These are phyloP conservation scores for Leptopilina boulardi DNA, from an alignment of 1,140 invertebrate species.

Conservation along the genomic window DNA sequence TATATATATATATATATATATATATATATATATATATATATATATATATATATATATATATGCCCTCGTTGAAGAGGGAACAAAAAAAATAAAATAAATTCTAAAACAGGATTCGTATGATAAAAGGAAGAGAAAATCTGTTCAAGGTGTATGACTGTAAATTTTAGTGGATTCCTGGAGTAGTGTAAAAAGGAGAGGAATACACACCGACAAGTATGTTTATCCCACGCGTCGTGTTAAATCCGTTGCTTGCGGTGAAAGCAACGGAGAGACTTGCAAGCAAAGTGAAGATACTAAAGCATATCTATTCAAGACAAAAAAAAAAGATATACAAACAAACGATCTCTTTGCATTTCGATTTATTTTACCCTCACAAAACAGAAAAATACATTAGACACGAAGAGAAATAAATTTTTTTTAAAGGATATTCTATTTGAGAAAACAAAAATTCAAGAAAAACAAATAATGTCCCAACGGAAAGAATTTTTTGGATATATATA, in stretches of 20 bases:
- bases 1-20: too few species aligned
- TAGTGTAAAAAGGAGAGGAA: slow-evolving; percentile 44
- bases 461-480: too few species aligned
- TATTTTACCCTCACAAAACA: not conserved
- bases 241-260: slow-evolving; percentile 51
- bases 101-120: not conserved
- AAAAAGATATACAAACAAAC: not conserved
- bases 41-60: too few species aligned
- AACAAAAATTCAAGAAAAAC: too few species aligned
- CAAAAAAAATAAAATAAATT: too few species aligned
- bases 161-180: slow-evolving; percentile 51
- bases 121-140: not conserved
- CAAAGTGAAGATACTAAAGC: slow-evolving; percentile 19
- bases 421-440: too few species aligned
- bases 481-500: not conserved
- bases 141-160: slow-evolving; percentile 30
- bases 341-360: slow-evolving; percentile 22
- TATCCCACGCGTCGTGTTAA: slow-evolving; percentile 56
- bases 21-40: too few species aligned
- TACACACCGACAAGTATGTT: slow-evolving; percentile 50
- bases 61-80: not conserved
- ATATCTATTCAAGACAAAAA: slow-evolving; percentile 19
- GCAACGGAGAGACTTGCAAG: slow-evolving; percentile 47
- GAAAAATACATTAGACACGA: not conserved
- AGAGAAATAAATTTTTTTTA: not conserved